Evolutionary conservation across 1,140 invertebrate species (phyloP).

Genomic region (Bombus terrestris): DNA sequence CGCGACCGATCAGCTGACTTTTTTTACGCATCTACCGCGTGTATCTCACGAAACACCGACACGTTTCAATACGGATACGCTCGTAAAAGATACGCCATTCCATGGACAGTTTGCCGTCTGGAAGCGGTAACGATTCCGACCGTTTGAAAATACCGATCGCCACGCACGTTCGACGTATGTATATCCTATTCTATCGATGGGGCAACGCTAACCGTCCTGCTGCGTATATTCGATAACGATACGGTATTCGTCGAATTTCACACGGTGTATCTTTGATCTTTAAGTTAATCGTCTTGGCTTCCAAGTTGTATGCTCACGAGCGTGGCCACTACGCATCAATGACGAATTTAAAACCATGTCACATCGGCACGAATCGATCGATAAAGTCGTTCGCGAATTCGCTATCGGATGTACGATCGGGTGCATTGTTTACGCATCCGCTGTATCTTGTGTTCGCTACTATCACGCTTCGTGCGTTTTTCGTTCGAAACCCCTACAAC

Average conservation of each 20-base stretch:
- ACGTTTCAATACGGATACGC: background rate
- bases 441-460: background rate
- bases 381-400: background rate
- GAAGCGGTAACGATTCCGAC: background rate
- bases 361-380: background rate
- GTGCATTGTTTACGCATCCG: background rate
- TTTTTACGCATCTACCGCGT: conserved; percentile 17
- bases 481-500: background rate
- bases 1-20: conserved; percentile 33
- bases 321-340: background rate
- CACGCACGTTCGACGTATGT: background rate
- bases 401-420: background rate
- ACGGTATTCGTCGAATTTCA: background rate
- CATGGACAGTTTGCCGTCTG: background rate
- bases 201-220: background rate
- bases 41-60: conserved; percentile 6
- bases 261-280: background rate
- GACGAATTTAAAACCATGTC: background rate
- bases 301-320: too few species aligned
- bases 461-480: background rate
- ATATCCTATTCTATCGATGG: background rate
- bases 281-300: background rate
- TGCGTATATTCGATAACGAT: background rate
- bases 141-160: background rate
- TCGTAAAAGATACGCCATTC: conserved; percentile 12